A percentile compares a stretch with the other conserved stretches of the same genome.
phyloP scores from a whole-genome alignment of 2,113 vertebrate genomes.

The Cinclus cinclus region DNA sequence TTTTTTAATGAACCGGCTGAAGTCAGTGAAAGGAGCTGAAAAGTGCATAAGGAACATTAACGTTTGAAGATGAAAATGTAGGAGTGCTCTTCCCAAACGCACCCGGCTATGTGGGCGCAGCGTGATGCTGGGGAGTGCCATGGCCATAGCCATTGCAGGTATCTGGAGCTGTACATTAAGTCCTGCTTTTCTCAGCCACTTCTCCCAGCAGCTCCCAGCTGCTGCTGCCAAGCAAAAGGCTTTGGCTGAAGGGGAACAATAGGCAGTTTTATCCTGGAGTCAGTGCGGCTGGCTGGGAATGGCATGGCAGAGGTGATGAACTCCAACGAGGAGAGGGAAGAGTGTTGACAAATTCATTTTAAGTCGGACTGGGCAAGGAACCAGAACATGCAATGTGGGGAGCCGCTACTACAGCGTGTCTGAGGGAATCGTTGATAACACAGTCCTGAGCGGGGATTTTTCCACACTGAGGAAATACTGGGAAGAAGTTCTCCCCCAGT shows the following conservation, averaged over 20 bases:
- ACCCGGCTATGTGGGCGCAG: neutral
- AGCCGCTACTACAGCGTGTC: slow-evolving; percentile 39
- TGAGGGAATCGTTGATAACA: slow-evolving; percentile 36
- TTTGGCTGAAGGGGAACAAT: slow-evolving; percentile 42
- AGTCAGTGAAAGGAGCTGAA: neutral
- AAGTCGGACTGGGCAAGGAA: slow-evolving; percentile 53
- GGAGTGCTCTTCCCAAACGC: neutral
- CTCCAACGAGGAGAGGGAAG: slow-evolving; percentile 55
- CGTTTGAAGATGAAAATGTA: neutral
- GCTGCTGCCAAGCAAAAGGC: slow-evolving; percentile 26
- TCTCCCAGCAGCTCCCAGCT: slow-evolving; percentile 33
- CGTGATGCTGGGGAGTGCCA: rapidly evolving
- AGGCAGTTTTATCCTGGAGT: slow-evolving; percentile 54
- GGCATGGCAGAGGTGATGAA: slow-evolving; percentile 60
- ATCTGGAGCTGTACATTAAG: neutral
- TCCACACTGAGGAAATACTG: neutral
- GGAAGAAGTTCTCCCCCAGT: neutral
- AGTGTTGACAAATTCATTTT: slow-evolving; percentile 64
- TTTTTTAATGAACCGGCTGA: neutral
- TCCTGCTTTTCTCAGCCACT: neutral
- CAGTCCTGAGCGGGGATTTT: neutral
- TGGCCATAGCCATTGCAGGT: neutral
- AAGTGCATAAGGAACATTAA: neutral
- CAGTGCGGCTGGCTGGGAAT: slow-evolving; percentile 30
- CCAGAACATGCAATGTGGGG: neutral